A percentile compares a stretch with the other conserved stretches of the same genome.
Evolutionary conservation across 2,888 invertebrate species (phyloP).

Genomic region (Patella ulyssiponensis): DNA sequence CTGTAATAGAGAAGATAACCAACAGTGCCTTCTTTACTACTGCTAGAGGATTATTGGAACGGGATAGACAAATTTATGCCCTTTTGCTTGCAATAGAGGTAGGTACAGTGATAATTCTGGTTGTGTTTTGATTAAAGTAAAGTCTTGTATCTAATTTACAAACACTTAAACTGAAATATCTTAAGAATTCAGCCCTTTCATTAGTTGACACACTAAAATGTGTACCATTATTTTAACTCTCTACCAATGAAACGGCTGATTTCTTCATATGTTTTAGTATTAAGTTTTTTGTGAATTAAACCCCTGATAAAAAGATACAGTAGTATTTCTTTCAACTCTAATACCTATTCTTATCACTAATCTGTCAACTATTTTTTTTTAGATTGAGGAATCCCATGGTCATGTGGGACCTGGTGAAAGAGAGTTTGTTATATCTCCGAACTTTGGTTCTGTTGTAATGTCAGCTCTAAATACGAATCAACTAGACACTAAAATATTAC

Average conservation of each 20-base stretch:
- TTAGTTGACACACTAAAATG: no score
- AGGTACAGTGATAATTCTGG: neutral
- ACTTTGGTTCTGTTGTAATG: conserved; percentile 68
- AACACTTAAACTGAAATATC: no score
- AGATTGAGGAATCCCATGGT: conserved; percentile 68
- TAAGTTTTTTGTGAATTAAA: no score
- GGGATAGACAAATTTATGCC: conserved; percentile 65
- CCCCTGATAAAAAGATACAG: neutral
- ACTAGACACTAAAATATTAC: conserved; percentile 59
- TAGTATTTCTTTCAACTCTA: neutral
- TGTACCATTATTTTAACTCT: no score
- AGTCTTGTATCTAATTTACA: no score
- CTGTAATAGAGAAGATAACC: conserved; percentile 68
- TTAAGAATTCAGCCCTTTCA: no score
- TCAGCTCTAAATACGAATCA: conserved; percentile 57
- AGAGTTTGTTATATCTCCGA: conserved; percentile 70
- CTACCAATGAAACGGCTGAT: no score
- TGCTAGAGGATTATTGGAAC: conserved; percentile 62
- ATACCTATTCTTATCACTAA: no score
- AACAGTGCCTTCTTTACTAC: conserved; percentile 58
- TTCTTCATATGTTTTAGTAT: no score
- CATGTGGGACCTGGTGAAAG: conserved; percentile 68
- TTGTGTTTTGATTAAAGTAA: no score
- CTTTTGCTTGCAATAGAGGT: conserved; percentile 69
- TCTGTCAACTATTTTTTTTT: conserved; percentile 15